Conservation (phyloP, 2,888 invertebrate genomes). For the Teleiodes luculella region DNA sequence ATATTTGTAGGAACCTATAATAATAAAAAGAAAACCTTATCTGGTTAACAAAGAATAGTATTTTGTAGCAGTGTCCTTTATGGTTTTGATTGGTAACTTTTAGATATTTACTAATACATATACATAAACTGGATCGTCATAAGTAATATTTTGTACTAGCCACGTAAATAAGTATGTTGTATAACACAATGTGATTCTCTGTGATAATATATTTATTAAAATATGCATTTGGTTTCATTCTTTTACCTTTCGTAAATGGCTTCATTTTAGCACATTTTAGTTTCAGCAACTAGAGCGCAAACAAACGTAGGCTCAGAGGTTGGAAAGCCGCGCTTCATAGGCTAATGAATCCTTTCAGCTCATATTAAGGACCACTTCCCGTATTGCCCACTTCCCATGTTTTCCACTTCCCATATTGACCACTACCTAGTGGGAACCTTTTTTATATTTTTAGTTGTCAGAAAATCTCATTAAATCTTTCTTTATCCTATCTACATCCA, state of each 20-base stretch:
- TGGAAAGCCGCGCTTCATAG: too few species aligned
- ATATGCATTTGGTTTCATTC: constrained; percentile 7
- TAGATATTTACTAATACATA: constrained; percentile 43
- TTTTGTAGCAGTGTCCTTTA: constrained; percentile 50
- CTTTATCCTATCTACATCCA: too few species aligned
- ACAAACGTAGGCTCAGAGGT: too few species aligned
- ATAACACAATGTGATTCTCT: constrained; percentile 79
- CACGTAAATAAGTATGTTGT: constrained; percentile 76
- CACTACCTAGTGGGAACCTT: too few species aligned
- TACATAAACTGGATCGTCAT: constrained; percentile 50
- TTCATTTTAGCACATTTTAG: too few species aligned
- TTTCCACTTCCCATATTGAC: too few species aligned
- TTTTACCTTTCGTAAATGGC: not conserved
- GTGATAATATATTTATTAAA: constrained; percentile 77
- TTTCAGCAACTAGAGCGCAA: too few species aligned
- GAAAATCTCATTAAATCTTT: too few species aligned
- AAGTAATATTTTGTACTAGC: constrained; percentile 73
- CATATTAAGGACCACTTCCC: too few species aligned
- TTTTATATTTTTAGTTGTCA: too few species aligned
- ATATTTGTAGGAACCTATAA: constrained; percentile 23
- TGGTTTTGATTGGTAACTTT: constrained; percentile 42
- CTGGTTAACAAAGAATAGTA: constrained; percentile 45
- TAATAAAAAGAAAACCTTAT: constrained; percentile 4
- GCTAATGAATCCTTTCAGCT: too few species aligned
- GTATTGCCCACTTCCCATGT: too few species aligned